Conservation (phyloP, 2,113 vertebrate species). For the Eulacestoma nigropectus region DNA sequence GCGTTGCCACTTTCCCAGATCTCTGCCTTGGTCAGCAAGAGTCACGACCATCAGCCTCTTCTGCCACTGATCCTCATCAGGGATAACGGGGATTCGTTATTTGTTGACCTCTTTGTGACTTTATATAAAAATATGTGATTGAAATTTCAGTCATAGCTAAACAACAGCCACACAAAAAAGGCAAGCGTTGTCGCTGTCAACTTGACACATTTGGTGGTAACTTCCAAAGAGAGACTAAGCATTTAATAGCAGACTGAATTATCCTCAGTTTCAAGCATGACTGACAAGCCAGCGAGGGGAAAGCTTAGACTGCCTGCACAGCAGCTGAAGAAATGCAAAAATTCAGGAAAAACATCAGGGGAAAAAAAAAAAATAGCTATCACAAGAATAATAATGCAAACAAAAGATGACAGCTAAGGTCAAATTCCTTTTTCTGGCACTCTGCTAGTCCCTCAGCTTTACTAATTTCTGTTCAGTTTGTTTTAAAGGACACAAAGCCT, state of each 20-base stretch:
- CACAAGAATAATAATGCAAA: not conserved
- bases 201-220: not conserved
- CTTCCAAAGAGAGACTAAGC: not conserved
- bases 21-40: not conserved
- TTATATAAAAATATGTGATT: not conserved
- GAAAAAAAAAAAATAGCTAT: not conserved
- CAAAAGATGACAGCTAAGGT: not conserved
- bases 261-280: not conserved
- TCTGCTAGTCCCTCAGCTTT: not conserved
- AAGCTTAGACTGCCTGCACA: not conserved
- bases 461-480: constrained; percentile 16
- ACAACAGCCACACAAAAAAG: not conserved
- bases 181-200: not conserved
- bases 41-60: not conserved
- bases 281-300: not conserved
- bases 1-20: not conserved
- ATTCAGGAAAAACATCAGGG: not conserved
- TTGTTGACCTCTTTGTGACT: not conserved
- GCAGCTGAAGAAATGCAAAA: not conserved
- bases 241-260: not conserved
- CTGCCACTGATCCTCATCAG: not conserved
- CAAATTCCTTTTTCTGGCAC: not conserved
- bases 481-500: not conserved
- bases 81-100: rapidly evolving
- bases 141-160: not conserved